Base-by-base conservation (phyloP, 1,140 invertebrate genomes). In the Lysiphlebus fabarum region DNA sequence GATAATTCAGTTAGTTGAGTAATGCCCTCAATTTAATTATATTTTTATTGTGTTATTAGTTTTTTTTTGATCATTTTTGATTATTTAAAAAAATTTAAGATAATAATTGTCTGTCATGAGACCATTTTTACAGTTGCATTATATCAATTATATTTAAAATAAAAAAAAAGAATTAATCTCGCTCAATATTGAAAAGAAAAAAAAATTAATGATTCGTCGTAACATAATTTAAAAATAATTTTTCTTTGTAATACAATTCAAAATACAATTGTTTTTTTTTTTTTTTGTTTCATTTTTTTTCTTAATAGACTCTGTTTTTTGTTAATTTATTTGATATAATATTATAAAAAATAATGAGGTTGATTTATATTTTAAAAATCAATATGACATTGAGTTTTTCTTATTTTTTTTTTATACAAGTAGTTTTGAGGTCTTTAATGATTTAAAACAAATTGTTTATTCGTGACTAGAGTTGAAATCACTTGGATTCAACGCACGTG, bases 381-480 rank as follows among this genome's bases (percentile, higher is more conserved):
- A 26, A 26, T 26, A 26, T 26, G 33, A 6, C 26, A 34, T 17
- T 49, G 17, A 34, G n/a, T 11, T 34, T 11, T 6, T 49, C n/a
- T 49, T n/a, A 26, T 49, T 11, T 33, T 8, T 34, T 8, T 17
- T 11, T 49, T 14, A 3, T 14, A 33, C 26, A 33, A 34, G 17
- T 26, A 26, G 0, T 26, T 26, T 26, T 26, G 17, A 26, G 12
- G 45, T 48, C 8, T 42, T 12, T 26, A 56, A 47, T 26, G 8
- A 37, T 53, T 53, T 47, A 49, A 56, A 51, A 63, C 33, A n/a
- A 49, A 37, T 34, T 38, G 43, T 62, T 58, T 63, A 63, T 64
- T 65, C 59, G 67, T 70, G 72, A 74, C 73, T 75, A 75, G 73
- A 75, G 59, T 68, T 56, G 64, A 61, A 57, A 62, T 59, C 33